Conservation (phyloP, 1,140 invertebrate genomes). For the Teleogryllus occipitalis region DNA sequence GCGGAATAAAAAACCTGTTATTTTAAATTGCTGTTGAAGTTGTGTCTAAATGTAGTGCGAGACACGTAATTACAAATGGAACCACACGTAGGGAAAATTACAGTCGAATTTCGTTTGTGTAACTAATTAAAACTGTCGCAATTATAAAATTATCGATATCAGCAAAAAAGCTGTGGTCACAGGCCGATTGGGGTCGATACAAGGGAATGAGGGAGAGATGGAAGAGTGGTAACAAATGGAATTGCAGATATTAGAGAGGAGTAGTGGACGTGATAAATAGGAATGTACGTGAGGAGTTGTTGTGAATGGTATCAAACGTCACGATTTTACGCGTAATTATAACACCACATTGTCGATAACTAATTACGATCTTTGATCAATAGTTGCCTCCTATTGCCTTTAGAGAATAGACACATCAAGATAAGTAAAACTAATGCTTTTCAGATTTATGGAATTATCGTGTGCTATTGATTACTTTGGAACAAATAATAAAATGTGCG, state of each 20-base stretch:
- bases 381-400: no score
- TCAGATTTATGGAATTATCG: no score
- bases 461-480: no score
- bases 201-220: neutral
- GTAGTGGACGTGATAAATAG: neutral
- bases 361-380: no score
- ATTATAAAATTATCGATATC: constrained; percentile 6
- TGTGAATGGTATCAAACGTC: no score
- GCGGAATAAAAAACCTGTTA: neutral
- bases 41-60: constrained; percentile 4
- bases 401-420: no score
- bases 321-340: no score
- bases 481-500: no score
- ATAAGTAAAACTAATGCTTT: no score
- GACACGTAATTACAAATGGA: constrained; percentile 1
- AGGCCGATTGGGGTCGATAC: neutral
- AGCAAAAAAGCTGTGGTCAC: neutral
- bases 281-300: neutral
- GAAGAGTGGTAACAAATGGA: no score
- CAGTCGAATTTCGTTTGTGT: constrained; percentile 4
- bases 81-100: neutral
- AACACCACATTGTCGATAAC: no score
- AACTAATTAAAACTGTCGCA: constrained; percentile 1
- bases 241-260: neutral
- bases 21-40: neutral